These are phyloP conservation scores for Pemphigus obesinymphae DNA, from an alignment of 1,140 invertebrate species.

Conservation along the genomic window DNA sequence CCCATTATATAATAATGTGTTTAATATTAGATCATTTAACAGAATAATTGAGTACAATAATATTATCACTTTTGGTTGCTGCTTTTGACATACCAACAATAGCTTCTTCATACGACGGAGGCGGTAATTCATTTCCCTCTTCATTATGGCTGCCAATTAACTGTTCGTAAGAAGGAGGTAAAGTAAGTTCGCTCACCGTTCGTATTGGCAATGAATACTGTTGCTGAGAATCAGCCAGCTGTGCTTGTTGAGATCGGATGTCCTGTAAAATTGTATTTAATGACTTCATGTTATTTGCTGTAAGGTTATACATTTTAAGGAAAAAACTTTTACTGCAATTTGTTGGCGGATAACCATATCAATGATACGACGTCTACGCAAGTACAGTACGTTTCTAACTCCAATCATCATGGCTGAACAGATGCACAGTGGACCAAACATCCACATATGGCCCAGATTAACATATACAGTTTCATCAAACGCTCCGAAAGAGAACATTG, in stretches of 20 bases:
- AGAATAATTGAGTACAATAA: constrained; percentile 23
- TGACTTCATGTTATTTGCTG: too few relatives aligned
- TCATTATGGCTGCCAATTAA: constrained; percentile 49
- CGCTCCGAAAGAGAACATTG: constrained; percentile 60
- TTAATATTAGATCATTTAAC: constrained; percentile 12
- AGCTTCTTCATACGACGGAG: constrained; percentile 60
- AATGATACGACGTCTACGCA: constrained; percentile 62
- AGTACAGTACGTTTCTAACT: constrained; percentile 63
- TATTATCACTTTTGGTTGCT: constrained; percentile 49
- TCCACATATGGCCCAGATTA: constrained; percentile 64
- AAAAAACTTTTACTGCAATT: constrained; percentile 59
- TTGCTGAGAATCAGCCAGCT: not conserved
- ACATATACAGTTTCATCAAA: constrained; percentile 56
- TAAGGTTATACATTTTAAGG: too few relatives aligned
- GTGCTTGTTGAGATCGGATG: not conserved
- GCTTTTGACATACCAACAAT: constrained; percentile 56
- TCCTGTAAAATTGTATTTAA: not conserved
- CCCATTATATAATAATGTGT: too few relatives aligned
- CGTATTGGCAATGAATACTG: constrained; percentile 42
- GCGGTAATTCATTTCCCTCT: constrained; percentile 43
- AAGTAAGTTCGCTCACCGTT: constrained; percentile 54
- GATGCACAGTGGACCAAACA: constrained; percentile 64
- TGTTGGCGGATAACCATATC: constrained; percentile 62
- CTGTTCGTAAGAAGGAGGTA: constrained; percentile 59
- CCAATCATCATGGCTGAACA: constrained; percentile 65